phyloP scores from a whole-genome alignment of 2,888 invertebrate species.

The Nymphalis urticae region DNA sequence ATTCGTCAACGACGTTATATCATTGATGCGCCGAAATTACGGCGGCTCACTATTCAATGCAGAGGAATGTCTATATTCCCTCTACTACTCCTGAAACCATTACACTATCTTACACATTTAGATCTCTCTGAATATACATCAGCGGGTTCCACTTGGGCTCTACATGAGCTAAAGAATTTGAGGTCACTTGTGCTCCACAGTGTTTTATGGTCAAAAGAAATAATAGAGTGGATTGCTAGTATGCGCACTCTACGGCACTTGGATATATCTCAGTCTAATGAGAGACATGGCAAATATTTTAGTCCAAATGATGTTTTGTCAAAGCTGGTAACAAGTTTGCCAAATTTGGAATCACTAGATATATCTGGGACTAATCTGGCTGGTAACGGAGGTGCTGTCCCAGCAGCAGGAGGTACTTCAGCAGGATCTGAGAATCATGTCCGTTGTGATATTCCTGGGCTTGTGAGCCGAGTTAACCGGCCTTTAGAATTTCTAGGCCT shows the following conservation, averaged over 20 bases:
- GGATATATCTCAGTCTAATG: conserved; percentile 90
- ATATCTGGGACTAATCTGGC: conserved; percentile 98
- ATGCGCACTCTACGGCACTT: conserved; percentile 84
- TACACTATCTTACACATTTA: conserved; percentile 84
- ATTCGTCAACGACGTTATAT: conserved; percentile 74
- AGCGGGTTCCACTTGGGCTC: conserved; percentile 84
- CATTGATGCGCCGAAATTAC: conserved; percentile 82
- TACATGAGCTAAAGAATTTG: conserved; percentile 85
- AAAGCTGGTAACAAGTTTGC: conserved; percentile 87
- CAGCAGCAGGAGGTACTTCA: conserved; percentile 48
- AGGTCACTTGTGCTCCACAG: conserved; percentile 90
- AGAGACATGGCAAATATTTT: conserved; percentile 87
- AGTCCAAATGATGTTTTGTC: conserved; percentile 88
- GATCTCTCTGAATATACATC: conserved; percentile 86
- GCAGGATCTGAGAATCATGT: conserved; percentile 55
- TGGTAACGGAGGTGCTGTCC: conserved; percentile 88
- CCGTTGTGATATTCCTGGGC: conserved; percentile 91
- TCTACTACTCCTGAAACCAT: conserved; percentile 80
- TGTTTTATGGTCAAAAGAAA: conserved; percentile 85
- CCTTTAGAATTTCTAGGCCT: conserved; percentile 95
- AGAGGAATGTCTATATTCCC: conserved; percentile 72
- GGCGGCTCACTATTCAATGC: conserved; percentile 81
- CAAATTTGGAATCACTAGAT: conserved; percentile 90
- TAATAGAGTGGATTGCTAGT: conserved; percentile 83
- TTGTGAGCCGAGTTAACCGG: conserved; percentile 87